Conservation (phyloP, 2,797 vertebrate genomes). For the Coregonus ussuriensis region DNA sequence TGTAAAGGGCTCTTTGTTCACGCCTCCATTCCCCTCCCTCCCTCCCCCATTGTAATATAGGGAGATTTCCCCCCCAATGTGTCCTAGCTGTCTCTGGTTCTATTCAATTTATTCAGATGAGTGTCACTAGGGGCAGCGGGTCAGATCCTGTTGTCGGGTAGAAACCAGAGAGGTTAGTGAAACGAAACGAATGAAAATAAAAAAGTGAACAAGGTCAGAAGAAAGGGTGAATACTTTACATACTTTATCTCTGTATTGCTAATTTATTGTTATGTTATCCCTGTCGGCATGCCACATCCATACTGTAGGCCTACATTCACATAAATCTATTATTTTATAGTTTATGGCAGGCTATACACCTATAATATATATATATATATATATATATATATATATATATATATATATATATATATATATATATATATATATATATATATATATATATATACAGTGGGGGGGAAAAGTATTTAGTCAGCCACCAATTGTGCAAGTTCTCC, state of each 20-base stretch:
- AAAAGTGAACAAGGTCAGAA: not conserved
- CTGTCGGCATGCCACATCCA: not conserved
- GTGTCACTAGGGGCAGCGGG: slow-evolving; percentile 39
- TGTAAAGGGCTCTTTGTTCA: slow-evolving; percentile 55
- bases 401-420: too few species aligned
- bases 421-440: too few species aligned
- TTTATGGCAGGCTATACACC: too few species aligned
- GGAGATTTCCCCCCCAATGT: slow-evolving; percentile 67
- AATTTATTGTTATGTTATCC: not conserved
- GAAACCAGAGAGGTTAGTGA: slow-evolving; percentile 9
- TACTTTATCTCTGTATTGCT: not conserved
- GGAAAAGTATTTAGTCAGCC: too few species aligned
- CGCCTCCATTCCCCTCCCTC: slow-evolving; percentile 5
- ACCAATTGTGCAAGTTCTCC: too few species aligned
- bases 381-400: too few species aligned
- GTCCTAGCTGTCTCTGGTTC: slow-evolving; percentile 32
- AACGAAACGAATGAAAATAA: slow-evolving; percentile 8
- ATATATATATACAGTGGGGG: too few species aligned
- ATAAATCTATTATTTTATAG: too few species aligned
- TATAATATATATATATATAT: too few species aligned
- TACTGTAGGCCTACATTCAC: not conserved
- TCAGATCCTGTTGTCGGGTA: slow-evolving; percentile 32
- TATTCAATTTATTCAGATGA: slow-evolving; percentile 67
- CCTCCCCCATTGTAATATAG: slow-evolving; percentile 71
- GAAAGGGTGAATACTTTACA: not conserved